Conservation (phyloP, 2,888 invertebrate species). For the Synanthedon myopaeformis region DNA sequence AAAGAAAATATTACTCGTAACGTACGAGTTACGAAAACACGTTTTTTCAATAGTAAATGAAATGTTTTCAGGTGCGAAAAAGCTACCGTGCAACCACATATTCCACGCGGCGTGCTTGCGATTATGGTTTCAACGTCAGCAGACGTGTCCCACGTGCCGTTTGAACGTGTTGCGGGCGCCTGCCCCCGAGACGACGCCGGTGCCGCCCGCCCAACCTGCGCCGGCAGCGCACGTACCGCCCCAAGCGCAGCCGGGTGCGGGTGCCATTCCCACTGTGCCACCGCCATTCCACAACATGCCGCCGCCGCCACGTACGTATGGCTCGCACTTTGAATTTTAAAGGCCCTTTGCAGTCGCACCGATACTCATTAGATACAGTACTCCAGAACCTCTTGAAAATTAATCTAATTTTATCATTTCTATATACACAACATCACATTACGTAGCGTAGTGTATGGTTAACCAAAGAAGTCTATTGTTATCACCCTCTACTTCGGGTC, state of each 20-base stretch:
- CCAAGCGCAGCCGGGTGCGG: constrained; percentile 14
- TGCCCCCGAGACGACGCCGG: constrained; percentile 30
- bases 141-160: constrained; percentile 99
- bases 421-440: no score
- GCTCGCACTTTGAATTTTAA: no score
- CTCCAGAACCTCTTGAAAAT: no score
- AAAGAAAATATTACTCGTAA: no score
- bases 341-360: not conserved
- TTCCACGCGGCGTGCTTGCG: constrained; percentile 98
- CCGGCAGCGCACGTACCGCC: constrained; percentile 19
- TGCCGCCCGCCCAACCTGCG: constrained; percentile 12
- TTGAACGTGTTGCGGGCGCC: constrained; percentile 80
- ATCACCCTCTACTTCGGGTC: no score
- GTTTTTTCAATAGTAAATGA: no score
- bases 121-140: constrained; percentile 99
- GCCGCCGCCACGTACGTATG: constrained; percentile 44
- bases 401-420: no score
- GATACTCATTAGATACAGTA: not conserved
- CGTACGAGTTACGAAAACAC: no score
- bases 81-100: constrained; percentile 98
- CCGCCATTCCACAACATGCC: constrained; percentile 49
- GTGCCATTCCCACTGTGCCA: constrained; percentile 18
- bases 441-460: no score
- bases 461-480: no score
- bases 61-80: constrained; percentile 78